Conservation (phyloP, 2,888 invertebrate genomes). For the Trichacis sp. region DNA sequence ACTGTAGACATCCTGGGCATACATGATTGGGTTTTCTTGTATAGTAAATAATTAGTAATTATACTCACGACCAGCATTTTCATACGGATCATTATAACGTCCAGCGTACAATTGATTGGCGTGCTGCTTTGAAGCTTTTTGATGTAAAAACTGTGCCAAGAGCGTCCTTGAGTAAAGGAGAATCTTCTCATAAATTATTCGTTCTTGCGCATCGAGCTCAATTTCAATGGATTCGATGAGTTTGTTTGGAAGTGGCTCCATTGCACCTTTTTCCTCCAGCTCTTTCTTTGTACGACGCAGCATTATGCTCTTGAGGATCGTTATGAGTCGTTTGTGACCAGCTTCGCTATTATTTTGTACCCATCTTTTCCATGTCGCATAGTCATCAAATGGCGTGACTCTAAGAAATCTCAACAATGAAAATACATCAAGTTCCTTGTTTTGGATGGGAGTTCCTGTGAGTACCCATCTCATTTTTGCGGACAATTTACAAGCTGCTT, state of each 20-base stretch:
- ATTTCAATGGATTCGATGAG: conserved; percentile 73
- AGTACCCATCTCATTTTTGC: conserved; percentile 82
- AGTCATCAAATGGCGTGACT: conserved; percentile 90
- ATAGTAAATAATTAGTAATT: no score
- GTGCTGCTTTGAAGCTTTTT: conserved; percentile 78
- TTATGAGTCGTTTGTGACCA: conserved; percentile 84
- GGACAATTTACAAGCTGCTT: conserved; percentile 76
- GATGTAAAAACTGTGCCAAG: conserved; percentile 82
- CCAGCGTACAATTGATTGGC: conserved; percentile 48
- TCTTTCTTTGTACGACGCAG: conserved; percentile 90
- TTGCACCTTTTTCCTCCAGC: conserved; percentile 75
- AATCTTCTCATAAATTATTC: conserved; percentile 82
- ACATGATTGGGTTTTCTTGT: no score
- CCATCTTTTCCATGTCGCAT: conserved; percentile 91
- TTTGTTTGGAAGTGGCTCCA: conserved; percentile 76
- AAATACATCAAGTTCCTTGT: conserved; percentile 87
- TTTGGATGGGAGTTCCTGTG: conserved; percentile 96
- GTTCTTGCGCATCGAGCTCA: conserved; percentile 77
- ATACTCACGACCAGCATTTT: not conserved
- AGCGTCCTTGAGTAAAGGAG: conserved; percentile 80
- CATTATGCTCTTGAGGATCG: conserved; percentile 86
- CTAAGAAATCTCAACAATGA: conserved; percentile 85
- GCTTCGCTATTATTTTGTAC: conserved; percentile 86
- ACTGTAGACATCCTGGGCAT: no score
- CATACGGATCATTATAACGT: conserved; percentile 41